phyloP scores from a whole-genome alignment of 2,888 invertebrate species.

The Hetaerina titia region DNA sequence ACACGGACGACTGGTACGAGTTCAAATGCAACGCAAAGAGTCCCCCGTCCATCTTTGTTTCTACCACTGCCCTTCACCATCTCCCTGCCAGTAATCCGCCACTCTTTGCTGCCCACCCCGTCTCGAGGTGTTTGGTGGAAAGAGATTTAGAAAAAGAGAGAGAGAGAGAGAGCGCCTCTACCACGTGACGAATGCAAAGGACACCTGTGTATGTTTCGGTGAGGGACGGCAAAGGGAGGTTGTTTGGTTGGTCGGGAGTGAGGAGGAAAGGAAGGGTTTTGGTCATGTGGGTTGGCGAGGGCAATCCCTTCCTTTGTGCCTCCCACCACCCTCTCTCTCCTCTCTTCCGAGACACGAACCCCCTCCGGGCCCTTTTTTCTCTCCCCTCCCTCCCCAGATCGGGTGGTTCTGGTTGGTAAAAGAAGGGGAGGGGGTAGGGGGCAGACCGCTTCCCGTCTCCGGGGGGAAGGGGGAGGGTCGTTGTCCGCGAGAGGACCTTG shows the following conservation, averaged over 20 bases:
- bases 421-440: not conserved
- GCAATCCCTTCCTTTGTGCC: not conserved
- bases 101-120: not conserved
- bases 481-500: slow-evolving; percentile 60
- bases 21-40: not conserved
- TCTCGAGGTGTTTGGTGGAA: not conserved
- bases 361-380: not conserved
- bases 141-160: not conserved
- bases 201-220: slow-evolving; percentile 59
- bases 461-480: slow-evolving; percentile 48
- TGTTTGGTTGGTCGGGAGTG: not conserved
- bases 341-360: not conserved
- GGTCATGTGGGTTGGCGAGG: not conserved
- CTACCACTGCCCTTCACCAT: not conserved
- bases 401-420: slow-evolving; percentile 32
- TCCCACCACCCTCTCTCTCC: not conserved
- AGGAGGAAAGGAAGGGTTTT: not conserved
- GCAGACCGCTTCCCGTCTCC: slow-evolving; percentile 24
- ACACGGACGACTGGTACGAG: not conserved
- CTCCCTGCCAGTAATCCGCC: not conserved
- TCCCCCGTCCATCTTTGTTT: not conserved
- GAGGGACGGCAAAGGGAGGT: not conserved
- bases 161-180: not conserved
- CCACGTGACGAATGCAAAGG: slow-evolving; percentile 18
- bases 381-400: not conserved